Base-by-base conservation (phyloP, 2,113 vertebrate genomes). In the Lethenteron camtschaticum region DNA sequence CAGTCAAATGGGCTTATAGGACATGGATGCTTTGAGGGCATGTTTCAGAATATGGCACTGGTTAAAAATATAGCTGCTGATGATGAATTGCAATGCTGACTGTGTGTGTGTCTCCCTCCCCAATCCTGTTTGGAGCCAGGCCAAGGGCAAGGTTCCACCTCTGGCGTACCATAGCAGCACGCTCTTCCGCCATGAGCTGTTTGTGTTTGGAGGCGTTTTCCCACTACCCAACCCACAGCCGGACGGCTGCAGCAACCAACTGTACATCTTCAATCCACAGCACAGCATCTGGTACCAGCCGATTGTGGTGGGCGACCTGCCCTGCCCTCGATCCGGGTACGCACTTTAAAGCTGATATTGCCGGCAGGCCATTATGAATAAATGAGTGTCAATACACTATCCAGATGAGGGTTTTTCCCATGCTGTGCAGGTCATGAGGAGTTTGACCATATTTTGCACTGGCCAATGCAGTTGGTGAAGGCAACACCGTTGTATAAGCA, bases 241-340 rank as follows among this genome's bases (percentile, higher is more conserved):
- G 57, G 82, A 78, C 68, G 71, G 72, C 57, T 86, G 85, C 79
- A 87, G 84, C 73, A 88, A 88, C 20, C 41, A 79, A 4, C 78
- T 90, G 18, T 87, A 85, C 74, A 80, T 90, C 77, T 92, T 88
- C 72, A 92, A 85, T 77, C 85, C 86, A 9, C 85, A 89, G 71
- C 83, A 83, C 78, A 82, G 85, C 75, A 82, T 92, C 71, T 92
- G 88, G 88, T 92, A 92, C 75, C 82, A 89, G 74, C 87, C 87
- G 66, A 88, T 90, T 57, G 83, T 85, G 69, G 87, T 88, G 74
- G 87, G 87, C n/a, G 79, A 84, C 68, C 81, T 76, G 72, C 87
- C 87, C 72, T 75, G 84, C 68, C 83, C 86, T 72, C 84, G 87
- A 68, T 82, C 86, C 76, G 85, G 86, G 88, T 92, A 68, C 79